phyloP scores from a whole-genome alignment of 1,140 invertebrate species.

The Drosophila simulans region DNA sequence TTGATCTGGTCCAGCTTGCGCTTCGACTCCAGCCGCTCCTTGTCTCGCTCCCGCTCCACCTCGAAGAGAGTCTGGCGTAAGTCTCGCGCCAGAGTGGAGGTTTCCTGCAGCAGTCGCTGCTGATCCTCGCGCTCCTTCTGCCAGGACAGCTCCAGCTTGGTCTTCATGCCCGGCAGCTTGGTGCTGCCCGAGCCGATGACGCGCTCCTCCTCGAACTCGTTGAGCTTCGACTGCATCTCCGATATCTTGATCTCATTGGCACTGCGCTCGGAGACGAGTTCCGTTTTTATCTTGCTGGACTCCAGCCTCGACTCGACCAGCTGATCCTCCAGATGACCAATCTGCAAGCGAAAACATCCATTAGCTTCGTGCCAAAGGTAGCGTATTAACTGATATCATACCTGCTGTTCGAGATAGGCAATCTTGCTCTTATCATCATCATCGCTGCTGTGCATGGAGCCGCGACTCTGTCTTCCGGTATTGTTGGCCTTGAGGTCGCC shows the following conservation, averaged over 20 bases:
- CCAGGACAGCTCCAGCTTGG: slow-evolving; percentile 96
- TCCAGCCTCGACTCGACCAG: slow-evolving; percentile 93
- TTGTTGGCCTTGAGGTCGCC: slow-evolving; percentile 88
- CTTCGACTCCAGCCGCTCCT: slow-evolving; percentile 94
- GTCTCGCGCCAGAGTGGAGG: slow-evolving; percentile 95
- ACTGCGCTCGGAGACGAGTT: slow-evolving; percentile 94
- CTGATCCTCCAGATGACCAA: slow-evolving; percentile 94
- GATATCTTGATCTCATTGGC: slow-evolving; percentile 94
- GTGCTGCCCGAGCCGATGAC: slow-evolving; percentile 92
- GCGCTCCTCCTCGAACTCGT: slow-evolving; percentile 95
- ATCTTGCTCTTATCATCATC: slow-evolving; percentile 88
- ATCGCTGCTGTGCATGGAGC: slow-evolving; percentile 84
- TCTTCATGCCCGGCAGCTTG: slow-evolving; percentile 93
- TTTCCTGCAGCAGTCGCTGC: slow-evolving; percentile 94
- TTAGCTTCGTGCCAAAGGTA: neutral
- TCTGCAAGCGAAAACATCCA: slow-evolving; percentile 45
- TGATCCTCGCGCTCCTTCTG: slow-evolving; percentile 97
- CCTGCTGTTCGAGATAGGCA: slow-evolving; percentile 91
- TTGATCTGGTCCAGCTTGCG: slow-evolving; percentile 93
- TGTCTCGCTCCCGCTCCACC: slow-evolving; percentile 94
- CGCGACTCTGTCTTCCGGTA: slow-evolving; percentile 82
- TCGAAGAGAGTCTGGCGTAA: slow-evolving; percentile 94
- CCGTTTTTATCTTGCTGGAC: slow-evolving; percentile 93
- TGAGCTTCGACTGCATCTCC: slow-evolving; percentile 95
- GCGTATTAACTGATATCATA: slow-evolving; percentile 19